Evolutionary conservation across 2,888 invertebrate species (phyloP), one percentile per base, ranked within the genome.

Genomic region (Eucriotettix oculatus): DNA sequence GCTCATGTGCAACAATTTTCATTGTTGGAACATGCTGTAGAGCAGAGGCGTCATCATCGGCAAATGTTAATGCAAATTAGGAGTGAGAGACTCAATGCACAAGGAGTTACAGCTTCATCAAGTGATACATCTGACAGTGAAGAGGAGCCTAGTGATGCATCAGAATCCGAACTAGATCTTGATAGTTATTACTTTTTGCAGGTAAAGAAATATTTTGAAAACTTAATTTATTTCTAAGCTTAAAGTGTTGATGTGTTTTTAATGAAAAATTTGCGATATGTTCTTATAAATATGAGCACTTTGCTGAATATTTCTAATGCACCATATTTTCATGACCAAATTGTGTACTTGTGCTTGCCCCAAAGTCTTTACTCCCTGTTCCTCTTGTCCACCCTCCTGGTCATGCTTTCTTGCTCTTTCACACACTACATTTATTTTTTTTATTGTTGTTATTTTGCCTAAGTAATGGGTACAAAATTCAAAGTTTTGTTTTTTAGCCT

Each of bases 111-210:
- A 48, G 12, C 69, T 68, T 87, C 88, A n/a, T 66, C 68, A 17
- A 88, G 87, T 66, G 86, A 86, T 69, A 90, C 90, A 60, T 87
- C 87, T 68, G 89, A 90, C 69, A 89, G 89, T 58, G 90, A 91
- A 68, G 89, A 90, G 69, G 87, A 90, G 71, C 77, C 84, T 0
- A 88, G 87, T 69, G 89, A 90, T 68, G 84, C 82, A 65, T 85
- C 85, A 63, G 67, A 67, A 56, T 68, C 66, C 14, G 69, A 68
- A 52, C 78, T 90, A 67, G 93, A 93, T 72, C 81, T 88, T 67
- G 93, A 93, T 68, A 88, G 87, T 69, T 92, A 89, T 72, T 92
- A 92, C 71, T 93, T 93, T 70, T 76, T 93, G 58, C 73, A 72
- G 68, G 72, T 72, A 60, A 48, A 9, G 1, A 7, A 29, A 29